Percentiles rank a stretch among this genome's conserved stretches.
phyloP scores from a whole-genome alignment of 1,140 invertebrate species.

The Panagrolaimus sp. region DNA sequence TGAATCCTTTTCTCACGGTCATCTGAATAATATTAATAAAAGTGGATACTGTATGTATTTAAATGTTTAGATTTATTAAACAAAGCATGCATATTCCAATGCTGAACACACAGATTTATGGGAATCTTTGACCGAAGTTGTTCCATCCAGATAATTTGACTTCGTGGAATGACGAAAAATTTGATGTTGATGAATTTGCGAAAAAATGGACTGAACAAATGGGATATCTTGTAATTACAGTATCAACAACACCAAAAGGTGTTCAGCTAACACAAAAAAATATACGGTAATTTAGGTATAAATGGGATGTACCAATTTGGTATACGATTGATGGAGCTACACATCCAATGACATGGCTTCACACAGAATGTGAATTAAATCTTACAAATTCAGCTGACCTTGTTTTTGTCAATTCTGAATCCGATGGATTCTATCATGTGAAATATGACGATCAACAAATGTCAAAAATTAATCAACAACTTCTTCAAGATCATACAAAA shows the following conservation, averaged over 20 bases:
- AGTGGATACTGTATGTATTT: too few species aligned
- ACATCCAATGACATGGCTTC: conserved; percentile 40
- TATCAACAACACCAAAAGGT: conserved; percentile 16
- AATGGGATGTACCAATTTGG: conserved; percentile 48
- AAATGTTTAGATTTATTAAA: conserved; percentile 50
- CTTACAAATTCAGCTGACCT: too few species aligned
- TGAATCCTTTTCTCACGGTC: too few species aligned
- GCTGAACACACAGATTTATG: conserved; percentile 48
- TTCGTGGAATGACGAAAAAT: conserved; percentile 48
- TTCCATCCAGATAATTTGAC: conserved; percentile 38
- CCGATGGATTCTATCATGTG: too few species aligned
- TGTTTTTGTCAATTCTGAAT: too few species aligned
- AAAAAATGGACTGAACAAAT: conserved; percentile 53
- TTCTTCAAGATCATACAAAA: too few species aligned
- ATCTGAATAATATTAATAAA: too few species aligned
- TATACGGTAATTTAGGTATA: conserved; percentile 38
- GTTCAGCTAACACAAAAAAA: conserved; percentile 52
- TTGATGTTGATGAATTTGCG: conserved; percentile 49
- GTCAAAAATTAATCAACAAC: too few species aligned
- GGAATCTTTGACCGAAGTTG: conserved; percentile 47
- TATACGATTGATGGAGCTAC: conserved; percentile 39
- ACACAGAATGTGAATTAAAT: conserved; percentile 18
- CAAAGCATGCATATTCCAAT: conserved; percentile 46
- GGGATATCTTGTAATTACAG: conserved; percentile 46
- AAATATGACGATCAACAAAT: too few species aligned